These are phyloP conservation scores for Stichodactyla mertensii DNA, from an alignment of 64 coral and sea anemone genomes.

Conservation along the genomic window DNA sequence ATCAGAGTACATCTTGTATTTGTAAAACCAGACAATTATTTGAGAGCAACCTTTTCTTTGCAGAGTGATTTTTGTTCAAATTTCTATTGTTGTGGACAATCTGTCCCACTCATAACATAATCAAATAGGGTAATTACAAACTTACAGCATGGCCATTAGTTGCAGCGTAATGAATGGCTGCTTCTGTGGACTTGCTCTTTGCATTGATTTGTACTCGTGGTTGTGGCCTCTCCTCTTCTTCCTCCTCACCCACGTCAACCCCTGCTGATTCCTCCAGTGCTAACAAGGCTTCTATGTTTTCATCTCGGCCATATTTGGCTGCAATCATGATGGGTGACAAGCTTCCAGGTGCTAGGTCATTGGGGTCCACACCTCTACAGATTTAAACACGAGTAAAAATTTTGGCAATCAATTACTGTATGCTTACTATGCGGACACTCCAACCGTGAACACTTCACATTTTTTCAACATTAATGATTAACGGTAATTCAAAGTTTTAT, in stretches of 20 bases:
- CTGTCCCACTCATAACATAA: background rate
- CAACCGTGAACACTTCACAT: too few species aligned
- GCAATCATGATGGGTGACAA: slow-evolving; percentile 60
- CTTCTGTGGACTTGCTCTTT: slow-evolving; percentile 26
- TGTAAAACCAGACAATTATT: too few species aligned
- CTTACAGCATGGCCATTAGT: slow-evolving; percentile 48
- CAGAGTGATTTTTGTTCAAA: too few species aligned
- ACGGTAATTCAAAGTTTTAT: too few species aligned
- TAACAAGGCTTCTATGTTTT: slow-evolving; percentile 40
- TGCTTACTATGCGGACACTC: too few species aligned
- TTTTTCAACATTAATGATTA: too few species aligned
- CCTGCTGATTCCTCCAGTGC: background rate
- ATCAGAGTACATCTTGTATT: too few species aligned
- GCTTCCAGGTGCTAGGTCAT: slow-evolving; percentile 42
- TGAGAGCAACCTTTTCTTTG: too few species aligned
- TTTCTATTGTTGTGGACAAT: too few species aligned
- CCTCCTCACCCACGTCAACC: background rate
- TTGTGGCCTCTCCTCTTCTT: slow-evolving; percentile 16
- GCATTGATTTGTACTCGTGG: slow-evolving; percentile 16
- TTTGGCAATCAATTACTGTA: too few species aligned
- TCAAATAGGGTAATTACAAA: background rate
- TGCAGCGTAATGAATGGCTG: slow-evolving; percentile 60
- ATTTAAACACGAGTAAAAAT: too few species aligned
- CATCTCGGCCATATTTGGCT: slow-evolving; percentile 36
- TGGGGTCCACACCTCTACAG: slow-evolving; percentile 42